Base-by-base conservation (phyloP, 2,888 invertebrate genomes). In the Apamea anceps region DNA sequence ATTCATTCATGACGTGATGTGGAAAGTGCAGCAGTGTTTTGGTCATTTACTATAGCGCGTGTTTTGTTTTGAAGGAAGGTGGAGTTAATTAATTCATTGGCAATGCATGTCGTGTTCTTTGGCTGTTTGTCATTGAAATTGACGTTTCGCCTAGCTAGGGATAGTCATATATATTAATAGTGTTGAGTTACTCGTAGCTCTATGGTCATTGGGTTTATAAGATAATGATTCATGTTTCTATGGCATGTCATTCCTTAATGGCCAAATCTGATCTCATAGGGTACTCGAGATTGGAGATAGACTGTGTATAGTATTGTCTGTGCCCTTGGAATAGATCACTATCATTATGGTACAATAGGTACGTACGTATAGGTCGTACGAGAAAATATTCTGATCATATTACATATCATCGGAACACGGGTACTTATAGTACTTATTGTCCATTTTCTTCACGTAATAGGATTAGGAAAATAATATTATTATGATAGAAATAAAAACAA, bases 1-100 rank as follows among this genome's bases (percentile, higher is more conserved):
- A 81, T 77, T 81, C n/a, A 90, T 92, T 75, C 63, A 84, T 82
- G 79, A 70, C 8, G 57, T 70, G 70, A 77, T 70, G 68, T 45
- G 51, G 48, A 82, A 77, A 86, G 79, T 81, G 81, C 68, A 80
- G 70, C 28, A 68, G 81, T 57, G 63, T 73, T 79, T 42, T 12
- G 65, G 60, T 67, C 32, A 62, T 42, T 81, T 48, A 60, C 67
- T 70, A 13, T 57, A 28, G 66, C 15, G 51, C 60, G 48, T 68
- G 63, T 81, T 60, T 62, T 76, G 48, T 42, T 62, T 42, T 73
- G 3, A 37, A 42, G 15, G 62, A 18, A 42, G 12, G 66, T 48
- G 15, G 12, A 65, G 10, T 25, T 48, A 57, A 75, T 75, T n/a
- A 70, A 45, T 63, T 25, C 1, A 51, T 13, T 62, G 0, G 28